A percentile compares a stretch with the other conserved stretches of the same genome.
These are phyloP conservation scores for Chaetops frenatus DNA, from an alignment of 2,113 vertebrate genomes.

Conservation along the genomic window DNA sequence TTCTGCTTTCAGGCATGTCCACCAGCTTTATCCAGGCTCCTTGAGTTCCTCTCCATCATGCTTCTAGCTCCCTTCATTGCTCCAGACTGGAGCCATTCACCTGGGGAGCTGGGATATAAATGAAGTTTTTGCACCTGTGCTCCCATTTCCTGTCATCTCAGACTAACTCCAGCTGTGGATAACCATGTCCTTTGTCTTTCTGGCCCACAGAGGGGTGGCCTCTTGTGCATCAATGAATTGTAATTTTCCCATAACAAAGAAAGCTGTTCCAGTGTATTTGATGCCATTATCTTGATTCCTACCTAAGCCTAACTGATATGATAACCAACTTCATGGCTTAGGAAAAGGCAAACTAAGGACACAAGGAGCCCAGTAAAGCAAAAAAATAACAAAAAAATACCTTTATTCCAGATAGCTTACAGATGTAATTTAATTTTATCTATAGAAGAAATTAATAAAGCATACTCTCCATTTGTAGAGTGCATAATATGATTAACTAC, in stretches of 20 bases:
- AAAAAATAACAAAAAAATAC: background rate
- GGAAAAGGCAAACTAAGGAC: background rate
- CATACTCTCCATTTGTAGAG: background rate
- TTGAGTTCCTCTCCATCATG: background rate
- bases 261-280: background rate
- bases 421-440: background rate
- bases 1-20: background rate
- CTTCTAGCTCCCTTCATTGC: background rate
- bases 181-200: background rate
- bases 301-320: background rate
- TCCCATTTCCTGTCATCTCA: background rate
- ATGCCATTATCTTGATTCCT: background rate
- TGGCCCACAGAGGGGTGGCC: background rate
- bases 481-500: background rate
- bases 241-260: background rate
- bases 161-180: background rate
- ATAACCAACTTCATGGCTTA: background rate
- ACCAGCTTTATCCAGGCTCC: background rate
- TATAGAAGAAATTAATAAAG: background rate
- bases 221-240: background rate
- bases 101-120: background rate
- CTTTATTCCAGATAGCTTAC: background rate
- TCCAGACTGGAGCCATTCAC: background rate
- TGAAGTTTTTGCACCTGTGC: background rate
- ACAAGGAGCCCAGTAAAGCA: background rate